Percentiles rank a stretch among this genome's conserved stretches.
phyloP scores from a whole-genome alignment of 2,888 invertebrate genomes.

The Polia nebulosa region DNA sequence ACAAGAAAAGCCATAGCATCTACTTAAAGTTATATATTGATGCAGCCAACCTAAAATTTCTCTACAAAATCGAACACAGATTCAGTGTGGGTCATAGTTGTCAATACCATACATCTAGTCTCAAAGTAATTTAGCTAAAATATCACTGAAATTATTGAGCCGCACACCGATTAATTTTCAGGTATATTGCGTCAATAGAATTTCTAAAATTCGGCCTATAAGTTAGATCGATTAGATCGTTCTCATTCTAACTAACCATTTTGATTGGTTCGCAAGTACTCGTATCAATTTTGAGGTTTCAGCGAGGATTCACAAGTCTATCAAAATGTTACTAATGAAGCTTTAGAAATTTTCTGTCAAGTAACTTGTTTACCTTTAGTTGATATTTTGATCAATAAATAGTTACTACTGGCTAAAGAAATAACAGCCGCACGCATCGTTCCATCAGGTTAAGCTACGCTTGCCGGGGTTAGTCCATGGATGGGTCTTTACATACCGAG shows the following conservation, averaged over 20 bases:
- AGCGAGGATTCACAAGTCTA: background rate
- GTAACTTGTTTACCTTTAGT: background rate
- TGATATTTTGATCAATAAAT: background rate
- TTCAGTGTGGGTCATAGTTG: conserved; percentile 6
- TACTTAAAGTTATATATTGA: too few species aligned
- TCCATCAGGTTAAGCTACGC: too few species aligned
- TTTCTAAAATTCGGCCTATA: conserved; percentile 1
- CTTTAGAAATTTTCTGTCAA: background rate
- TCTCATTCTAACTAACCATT: conserved; percentile 8
- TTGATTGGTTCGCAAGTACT: background rate
- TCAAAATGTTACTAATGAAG: background rate
- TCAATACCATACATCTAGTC: conserved; percentile 23
- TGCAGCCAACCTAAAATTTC: background rate
- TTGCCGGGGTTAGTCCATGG: too few species aligned
- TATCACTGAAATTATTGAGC: conserved; percentile 27
- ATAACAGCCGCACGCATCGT: too few species aligned
- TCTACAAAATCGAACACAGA: background rate
- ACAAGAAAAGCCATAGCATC: too few species aligned
- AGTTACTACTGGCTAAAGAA: too few species aligned
- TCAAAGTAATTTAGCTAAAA: conserved; percentile 29
- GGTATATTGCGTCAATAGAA: background rate
- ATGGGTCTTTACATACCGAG: too few species aligned
- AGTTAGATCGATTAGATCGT: conserved; percentile 15
- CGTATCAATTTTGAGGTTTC: background rate
- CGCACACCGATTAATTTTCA: background rate